Evolutionary conservation across 2,888 invertebrate species (phyloP).

Genomic region (Drosophila atripex): DNA sequence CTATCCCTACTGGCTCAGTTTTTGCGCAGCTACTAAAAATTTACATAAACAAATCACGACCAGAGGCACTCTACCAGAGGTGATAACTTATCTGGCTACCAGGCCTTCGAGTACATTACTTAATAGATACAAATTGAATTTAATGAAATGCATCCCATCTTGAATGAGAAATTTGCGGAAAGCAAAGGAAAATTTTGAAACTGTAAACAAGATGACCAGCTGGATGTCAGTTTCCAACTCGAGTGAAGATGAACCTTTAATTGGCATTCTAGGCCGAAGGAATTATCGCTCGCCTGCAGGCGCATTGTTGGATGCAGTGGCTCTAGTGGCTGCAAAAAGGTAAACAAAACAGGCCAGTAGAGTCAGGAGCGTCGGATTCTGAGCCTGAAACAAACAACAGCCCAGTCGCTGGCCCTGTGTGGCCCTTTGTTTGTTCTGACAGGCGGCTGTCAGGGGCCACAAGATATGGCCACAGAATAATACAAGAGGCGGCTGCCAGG

Average conservation of each 20-base stretch:
- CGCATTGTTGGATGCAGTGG: neutral
- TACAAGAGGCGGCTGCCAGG: constrained; percentile 18
- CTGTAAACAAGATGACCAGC: constrained; percentile 26
- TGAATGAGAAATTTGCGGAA: constrained; percentile 12
- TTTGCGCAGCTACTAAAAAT: constrained; percentile 61
- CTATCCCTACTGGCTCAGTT: neutral
- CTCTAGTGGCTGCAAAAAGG: constrained; percentile 19
- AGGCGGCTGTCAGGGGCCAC: constrained; percentile 70
- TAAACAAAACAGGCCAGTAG: constrained; percentile 50
- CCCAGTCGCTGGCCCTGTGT: constrained; percentile 11
- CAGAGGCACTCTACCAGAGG: neutral
- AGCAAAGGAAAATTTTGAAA: constrained; percentile 24
- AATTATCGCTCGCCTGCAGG: constrained; percentile 44
- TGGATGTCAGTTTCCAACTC: neutral
- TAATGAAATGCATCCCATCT: constrained; percentile 58
- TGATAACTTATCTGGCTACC: constrained; percentile 66
- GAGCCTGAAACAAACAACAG: no score
- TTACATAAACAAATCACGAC: constrained; percentile 56
- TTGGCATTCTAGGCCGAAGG: constrained; percentile 43
- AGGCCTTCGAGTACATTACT: constrained; percentile 24
- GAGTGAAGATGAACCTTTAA: constrained; percentile 43
- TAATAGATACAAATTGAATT: constrained; percentile 73
- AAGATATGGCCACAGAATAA: constrained; percentile 70
- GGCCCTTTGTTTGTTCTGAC: constrained; percentile 70
- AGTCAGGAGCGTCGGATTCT: no score